phyloP scores from a whole-genome alignment of 2,113 vertebrate species.

The Perca schrenkii region DNA sequence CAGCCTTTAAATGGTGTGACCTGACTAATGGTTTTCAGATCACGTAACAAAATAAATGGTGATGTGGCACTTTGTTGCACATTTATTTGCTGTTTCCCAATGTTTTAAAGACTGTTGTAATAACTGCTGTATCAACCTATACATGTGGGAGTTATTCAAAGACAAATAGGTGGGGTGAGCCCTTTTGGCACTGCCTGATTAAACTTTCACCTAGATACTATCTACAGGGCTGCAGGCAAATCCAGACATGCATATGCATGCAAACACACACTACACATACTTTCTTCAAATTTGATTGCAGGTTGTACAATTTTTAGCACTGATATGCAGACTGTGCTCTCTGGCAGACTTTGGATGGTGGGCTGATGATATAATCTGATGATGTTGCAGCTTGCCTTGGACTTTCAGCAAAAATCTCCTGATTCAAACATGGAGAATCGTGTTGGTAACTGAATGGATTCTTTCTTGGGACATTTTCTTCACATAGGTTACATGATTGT shows the following conservation, averaged over 20 bases:
- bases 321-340: not conserved
- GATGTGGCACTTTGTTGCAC: not conserved
- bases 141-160: conserved; percentile 16
- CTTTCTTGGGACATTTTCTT: not conserved
- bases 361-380: not conserved
- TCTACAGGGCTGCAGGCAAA: not conserved
- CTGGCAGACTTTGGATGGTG: conserved; percentile 1
- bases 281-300: not conserved
- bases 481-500: not conserved
- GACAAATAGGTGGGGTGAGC: conserved; percentile 17
- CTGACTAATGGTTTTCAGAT: not conserved
- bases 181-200: not conserved
- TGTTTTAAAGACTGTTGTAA: not conserved
- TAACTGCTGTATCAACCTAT: not conserved
- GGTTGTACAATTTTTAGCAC: not conserved
- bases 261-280: not conserved
- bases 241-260: not conserved
- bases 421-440: not conserved
- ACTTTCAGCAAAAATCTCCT: not conserved
- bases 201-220: conserved; percentile 35
- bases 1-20: not conserved
- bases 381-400: conserved; percentile 6
- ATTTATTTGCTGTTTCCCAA: not conserved
- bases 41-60: too few species aligned
- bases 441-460: not conserved